Evolutionary conservation across 2,888 invertebrate species (phyloP), one percentile per base, ranked within the genome.

Genomic region (Eilema griseolum): DNA sequence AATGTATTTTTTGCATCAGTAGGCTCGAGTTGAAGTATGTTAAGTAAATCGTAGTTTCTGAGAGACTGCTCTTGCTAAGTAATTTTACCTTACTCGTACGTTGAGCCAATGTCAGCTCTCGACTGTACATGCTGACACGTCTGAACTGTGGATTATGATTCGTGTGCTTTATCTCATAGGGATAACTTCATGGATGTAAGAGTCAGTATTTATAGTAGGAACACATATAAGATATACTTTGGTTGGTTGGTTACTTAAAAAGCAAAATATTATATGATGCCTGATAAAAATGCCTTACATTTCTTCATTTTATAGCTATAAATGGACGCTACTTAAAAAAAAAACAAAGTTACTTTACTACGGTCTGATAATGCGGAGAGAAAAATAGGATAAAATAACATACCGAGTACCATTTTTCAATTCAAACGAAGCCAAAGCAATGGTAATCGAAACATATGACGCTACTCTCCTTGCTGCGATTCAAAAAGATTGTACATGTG

Each of bases 371-470:
- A 37, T 62, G 60, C 26, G 66, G 69, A 75, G 72, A 73, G 65
- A 11, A 66, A 65, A 62, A 69, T 71, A 73, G 63, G 63, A 73
- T 75, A 73, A 72, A 72, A 77, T 65, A 69, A 69, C 69, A 60
- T 80, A 70, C 67, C 74, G 56, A 72, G 74, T 81, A 80, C 83
- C 86, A 91, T 91, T 88, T 90, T 90, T 90, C 89, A 92, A 89
- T 89, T 85, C 81, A 86, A 87, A 84, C 85, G 86, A 83, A 87
- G 82, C 85, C 84, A 81, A 84, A 83, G 85, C 85, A 86, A 86
- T 85, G 83, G 85, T 89, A 90, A 92, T 92, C 88, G 89, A 89
- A 91, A 91, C 89, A 88, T 89, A 92, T 91, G 88, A 89, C 87
- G 78, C 85, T 78, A 84, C 87, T 85, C 82, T 74, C 82, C 81